Conservation (phyloP, 2,888 invertebrate species). For the Silvanus unidentatus region DNA sequence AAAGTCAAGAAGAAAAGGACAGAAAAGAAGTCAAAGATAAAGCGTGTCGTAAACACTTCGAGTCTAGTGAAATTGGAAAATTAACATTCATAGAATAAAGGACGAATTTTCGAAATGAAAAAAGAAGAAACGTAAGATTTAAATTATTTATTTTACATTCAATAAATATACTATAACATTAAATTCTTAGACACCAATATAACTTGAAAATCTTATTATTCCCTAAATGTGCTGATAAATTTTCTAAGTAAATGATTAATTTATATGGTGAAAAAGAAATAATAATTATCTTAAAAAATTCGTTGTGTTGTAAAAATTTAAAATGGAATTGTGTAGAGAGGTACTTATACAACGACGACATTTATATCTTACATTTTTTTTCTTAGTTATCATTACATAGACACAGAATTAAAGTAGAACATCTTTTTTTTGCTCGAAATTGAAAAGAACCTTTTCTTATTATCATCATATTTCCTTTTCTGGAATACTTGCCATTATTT, state of each 20-base stretch:
- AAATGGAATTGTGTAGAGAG: constrained; percentile 14
- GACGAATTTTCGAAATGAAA: too few species aligned
- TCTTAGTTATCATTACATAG: constrained; percentile 9
- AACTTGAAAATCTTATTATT: constrained; percentile 36
- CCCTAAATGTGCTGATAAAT: constrained; percentile 33
- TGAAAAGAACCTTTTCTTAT: not conserved
- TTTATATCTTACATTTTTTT: constrained; percentile 12
- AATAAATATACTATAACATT: constrained; percentile 41
- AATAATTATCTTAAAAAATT: constrained; percentile 17
- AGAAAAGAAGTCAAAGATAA: too few species aligned
- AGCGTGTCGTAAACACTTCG: too few species aligned
- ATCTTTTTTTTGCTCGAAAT: not conserved
- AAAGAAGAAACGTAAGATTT: too few species aligned
- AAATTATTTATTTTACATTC: constrained; percentile 37
- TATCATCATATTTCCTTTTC: too few species aligned
- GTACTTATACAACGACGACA: constrained; percentile 18
- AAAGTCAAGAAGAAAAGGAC: too few species aligned
- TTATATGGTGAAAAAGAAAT: constrained; percentile 13
- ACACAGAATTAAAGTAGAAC: constrained; percentile 9
- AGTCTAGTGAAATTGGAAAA: too few species aligned
- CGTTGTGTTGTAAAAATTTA: constrained; percentile 29
- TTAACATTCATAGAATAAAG: too few species aligned
- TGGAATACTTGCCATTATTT: too few species aligned
- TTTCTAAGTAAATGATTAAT: constrained; percentile 19
- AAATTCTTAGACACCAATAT: constrained; percentile 39